Evolutionary conservation across 2,113 vertebrate genomes (phyloP).

Genomic region (Bothrops jararaca): DNA sequence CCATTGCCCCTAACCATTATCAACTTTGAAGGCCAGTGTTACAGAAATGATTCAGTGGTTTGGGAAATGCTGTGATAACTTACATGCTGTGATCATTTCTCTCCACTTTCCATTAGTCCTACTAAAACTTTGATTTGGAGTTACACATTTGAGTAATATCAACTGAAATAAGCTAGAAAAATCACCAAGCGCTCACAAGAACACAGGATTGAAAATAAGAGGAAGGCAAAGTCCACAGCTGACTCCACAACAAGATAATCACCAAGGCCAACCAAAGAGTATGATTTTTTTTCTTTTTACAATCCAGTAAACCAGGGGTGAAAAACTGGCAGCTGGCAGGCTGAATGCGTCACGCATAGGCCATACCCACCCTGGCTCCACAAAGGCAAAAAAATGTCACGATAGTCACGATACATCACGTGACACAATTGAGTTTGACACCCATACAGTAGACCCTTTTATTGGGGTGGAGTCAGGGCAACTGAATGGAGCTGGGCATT

Average conservation of each 20-base stretch:
- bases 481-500: background rate
- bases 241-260: background rate
- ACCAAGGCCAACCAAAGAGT: background rate
- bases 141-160: background rate
- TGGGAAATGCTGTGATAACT: background rate
- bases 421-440: too few relatives aligned
- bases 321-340: too few relatives aligned
- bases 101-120: background rate
- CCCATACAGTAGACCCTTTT: background rate
- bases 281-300: background rate
- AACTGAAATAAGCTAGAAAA: background rate
- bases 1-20: background rate
- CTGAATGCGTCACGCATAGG: too few relatives aligned
- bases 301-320: background rate
- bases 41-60: background rate
- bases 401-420: too few relatives aligned
- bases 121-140: background rate
- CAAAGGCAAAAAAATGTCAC: too few relatives aligned
- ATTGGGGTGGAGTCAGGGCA: background rate
- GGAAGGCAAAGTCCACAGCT: background rate
- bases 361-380: too few relatives aligned
- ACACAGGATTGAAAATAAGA: background rate
- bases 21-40: background rate
- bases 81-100: background rate
- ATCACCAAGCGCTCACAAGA: background rate